Conservation (phyloP, 2,113 vertebrate species). For the Thinocorus orbignyianus region DNA sequence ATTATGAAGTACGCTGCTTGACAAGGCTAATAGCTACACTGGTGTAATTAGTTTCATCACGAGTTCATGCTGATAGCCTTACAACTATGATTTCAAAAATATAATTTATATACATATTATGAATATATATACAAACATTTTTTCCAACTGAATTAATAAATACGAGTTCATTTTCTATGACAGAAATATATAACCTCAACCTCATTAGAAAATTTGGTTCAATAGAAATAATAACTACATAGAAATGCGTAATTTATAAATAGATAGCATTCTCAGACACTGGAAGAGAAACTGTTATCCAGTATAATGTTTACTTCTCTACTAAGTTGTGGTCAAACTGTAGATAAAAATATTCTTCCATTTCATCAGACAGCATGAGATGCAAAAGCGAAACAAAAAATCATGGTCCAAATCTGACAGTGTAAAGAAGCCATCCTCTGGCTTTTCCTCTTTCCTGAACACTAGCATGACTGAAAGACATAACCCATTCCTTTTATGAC, state of each 20-base stretch:
- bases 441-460: not conserved
- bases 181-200: not conserved
- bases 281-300: not conserved
- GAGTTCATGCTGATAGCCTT: not conserved
- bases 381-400: not conserved
- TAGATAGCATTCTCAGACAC: not conserved
- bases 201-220: not conserved
- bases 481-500: not conserved
- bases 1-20: not conserved
- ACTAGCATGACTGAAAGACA: not conserved
- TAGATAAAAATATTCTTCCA: not conserved
- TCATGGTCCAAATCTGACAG: not conserved
- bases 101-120: not conserved
- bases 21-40: slow-evolving; percentile 1
- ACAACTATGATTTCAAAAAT: not conserved
- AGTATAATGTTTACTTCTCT: not conserved
- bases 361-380: not conserved
- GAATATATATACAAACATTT: not conserved
- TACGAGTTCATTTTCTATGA: not conserved
- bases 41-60: not conserved
- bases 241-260: not conserved
- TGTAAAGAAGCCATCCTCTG: not conserved
- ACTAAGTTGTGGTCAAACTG: not conserved
- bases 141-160: slow-evolving; percentile 13
- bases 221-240: not conserved